phyloP scores from a whole-genome alignment of 2,797 vertebrate species.

The Enteromius anoplus region DNA sequence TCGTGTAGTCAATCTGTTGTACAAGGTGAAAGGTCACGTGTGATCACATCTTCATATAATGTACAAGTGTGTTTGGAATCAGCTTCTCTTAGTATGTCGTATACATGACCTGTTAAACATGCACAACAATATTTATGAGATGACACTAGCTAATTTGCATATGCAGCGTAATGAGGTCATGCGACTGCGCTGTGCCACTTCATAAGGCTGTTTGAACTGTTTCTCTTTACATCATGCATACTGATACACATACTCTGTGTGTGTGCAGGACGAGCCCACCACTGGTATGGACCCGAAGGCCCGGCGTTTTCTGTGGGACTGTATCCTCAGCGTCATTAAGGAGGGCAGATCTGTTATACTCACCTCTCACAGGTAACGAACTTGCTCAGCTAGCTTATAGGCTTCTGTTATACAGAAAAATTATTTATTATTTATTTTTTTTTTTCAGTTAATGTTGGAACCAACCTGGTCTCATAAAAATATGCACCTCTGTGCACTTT shows the following conservation, averaged over 20 bases:
- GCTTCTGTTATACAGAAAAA: too few relatives aligned
- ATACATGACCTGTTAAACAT: neutral
- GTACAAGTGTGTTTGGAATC: neutral
- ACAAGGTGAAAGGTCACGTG: neutral
- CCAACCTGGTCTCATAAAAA: too few relatives aligned
- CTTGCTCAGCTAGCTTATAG: neutral
- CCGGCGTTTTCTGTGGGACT: constrained; percentile 95
- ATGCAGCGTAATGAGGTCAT: neutral
- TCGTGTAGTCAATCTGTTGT: neutral
- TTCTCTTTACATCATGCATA: neutral
- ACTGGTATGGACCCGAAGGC: constrained; percentile 99
- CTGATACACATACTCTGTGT: neutral
- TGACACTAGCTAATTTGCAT: neutral
- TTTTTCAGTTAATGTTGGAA: too few relatives aligned
- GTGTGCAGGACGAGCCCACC: constrained; percentile 91
- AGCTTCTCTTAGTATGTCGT: neutral
- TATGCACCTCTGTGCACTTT: too few relatives aligned
- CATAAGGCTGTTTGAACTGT: neutral
- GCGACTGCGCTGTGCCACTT: neutral
- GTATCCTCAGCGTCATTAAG: constrained; percentile 92
- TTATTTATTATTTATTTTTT: too few relatives aligned
- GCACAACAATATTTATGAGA: neutral
- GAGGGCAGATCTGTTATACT: constrained; percentile 95
- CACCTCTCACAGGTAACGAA: constrained; percentile 91
- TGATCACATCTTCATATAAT: neutral